phyloP scores from a whole-genome alignment of 2,113 vertebrate species.

The Cercocebus atys region DNA sequence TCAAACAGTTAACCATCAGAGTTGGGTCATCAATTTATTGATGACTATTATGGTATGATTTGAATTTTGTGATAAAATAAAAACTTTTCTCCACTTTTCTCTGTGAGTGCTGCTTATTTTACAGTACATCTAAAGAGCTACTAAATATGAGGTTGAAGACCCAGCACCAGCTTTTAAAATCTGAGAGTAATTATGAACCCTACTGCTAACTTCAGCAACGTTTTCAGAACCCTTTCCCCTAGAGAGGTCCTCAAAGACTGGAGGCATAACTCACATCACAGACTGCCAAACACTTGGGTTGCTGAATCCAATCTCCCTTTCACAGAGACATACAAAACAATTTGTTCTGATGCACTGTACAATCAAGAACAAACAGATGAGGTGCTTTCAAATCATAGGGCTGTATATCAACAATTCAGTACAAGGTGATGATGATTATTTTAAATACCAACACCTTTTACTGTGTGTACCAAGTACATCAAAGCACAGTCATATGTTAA shows the following conservation, averaged over 20 bases:
- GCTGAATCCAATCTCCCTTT: constrained; percentile 54
- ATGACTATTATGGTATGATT: not conserved
- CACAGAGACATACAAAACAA: constrained; percentile 51
- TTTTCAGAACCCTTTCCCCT: not conserved
- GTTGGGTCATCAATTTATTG: constrained; percentile 41
- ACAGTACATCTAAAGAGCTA: not conserved
- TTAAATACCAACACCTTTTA: not conserved
- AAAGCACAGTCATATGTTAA: not conserved
- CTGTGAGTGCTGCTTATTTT: not conserved
- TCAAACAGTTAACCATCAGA: constrained; percentile 14
- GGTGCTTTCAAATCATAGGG: constrained; percentile 17
- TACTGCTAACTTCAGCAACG: not conserved
- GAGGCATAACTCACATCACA: constrained; percentile 44
- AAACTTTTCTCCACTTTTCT: constrained; percentile 36
- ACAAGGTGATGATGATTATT: not conserved
- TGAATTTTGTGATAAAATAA: constrained; percentile 52
- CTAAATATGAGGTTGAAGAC: not conserved
- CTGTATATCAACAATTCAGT: not conserved
- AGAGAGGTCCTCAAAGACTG: not conserved
- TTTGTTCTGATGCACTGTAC: constrained; percentile 28
- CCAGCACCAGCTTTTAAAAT: not conserved
- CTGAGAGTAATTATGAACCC: not conserved
- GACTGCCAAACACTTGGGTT: not conserved
- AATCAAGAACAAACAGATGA: constrained; percentile 32
- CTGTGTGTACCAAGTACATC: not conserved